Base-by-base conservation (phyloP, 2,113 vertebrate genomes). In the Anser brachyrhynchus region DNA sequence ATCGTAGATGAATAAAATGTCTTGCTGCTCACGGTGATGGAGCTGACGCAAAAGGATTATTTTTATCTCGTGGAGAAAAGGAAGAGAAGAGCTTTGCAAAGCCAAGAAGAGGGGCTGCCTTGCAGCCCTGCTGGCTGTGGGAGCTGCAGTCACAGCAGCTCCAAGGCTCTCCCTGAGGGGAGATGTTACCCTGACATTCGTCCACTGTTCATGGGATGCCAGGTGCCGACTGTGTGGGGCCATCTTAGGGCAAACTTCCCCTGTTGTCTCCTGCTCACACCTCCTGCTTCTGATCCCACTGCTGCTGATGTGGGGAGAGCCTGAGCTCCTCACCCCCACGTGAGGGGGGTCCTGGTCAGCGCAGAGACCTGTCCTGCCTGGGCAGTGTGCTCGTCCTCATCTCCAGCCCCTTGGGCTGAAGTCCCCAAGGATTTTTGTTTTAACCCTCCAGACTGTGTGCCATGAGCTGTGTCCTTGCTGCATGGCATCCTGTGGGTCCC, bases 41-140 rank as follows among this genome's bases (percentile, higher is more conserved):
- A 94, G 77, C 89, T 96, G 94, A 97, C 26, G 10, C 94, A 93
- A 61, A 73, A 93, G 93, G 62, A 93, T 95, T 96, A 96, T 97
- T 96, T 97, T 97, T 97, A 95, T 92, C 80, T 72, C 1, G 0
- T 19, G 58, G 86, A 85, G 84, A 83, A 92, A 87, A 87, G 72
- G 75, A 84, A 86, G 41, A 54, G 52, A 65, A 70, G 76, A 92
- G 73, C 37, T 70, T 55, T 79, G 59, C 1, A 1, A 85, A 88
- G 70, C 66, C 49, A 79, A 66, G 72, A 62, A 75, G 67, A 75
- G 57, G 61, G 81, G 19, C 64, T 91, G 96, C 70, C 52, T 95
- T 64, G 23, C 33, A 84, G 70, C 81, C 73, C 84, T 0, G 0
- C 51, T 12, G 57, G 72, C 70, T 65, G 26, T 62, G 54, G 3